Evolutionary conservation across 2,888 invertebrate species (phyloP), one percentile per base, ranked within the genome.

Genomic region (Pandemis corylana): DNA sequence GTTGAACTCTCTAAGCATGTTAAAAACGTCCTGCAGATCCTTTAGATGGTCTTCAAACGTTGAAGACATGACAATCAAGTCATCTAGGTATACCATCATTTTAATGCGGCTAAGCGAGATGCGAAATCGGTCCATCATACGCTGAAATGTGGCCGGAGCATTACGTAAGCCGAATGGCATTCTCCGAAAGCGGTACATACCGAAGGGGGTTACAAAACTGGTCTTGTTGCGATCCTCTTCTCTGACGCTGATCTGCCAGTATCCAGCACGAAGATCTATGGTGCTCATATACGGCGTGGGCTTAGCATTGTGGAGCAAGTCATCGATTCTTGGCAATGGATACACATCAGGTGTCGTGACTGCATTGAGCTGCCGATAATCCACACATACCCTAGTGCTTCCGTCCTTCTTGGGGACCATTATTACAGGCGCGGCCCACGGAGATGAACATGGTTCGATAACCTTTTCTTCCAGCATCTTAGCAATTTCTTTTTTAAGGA

Each of bases 371-470:
- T 59, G 56, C 5, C 86, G 79, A 69, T 87, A 89, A 70, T 88
- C 87, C 5, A 87, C 76, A 71, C 89, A 87, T 5, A 88, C 73
- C 59, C 87, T 76, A 3, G 80, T 65, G 7, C 71, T 76, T 13
- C 83, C 84, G 71, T 83, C 79, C 67, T 80, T 82, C 72, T 88
- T 90, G 2, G 84, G 84, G 5, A 89, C 83, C 73, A 89, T 76
- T 0, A 89, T 84, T 0, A 87, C 85, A 9, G 87, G 88, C 0
- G 87, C 81, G 0, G 86, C 79, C 85, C 85, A 89, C 4, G 85
- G 83, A 5, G 85, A 84, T 46, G 82, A 79, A 69, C 84, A 64
- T 3, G 64, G 82, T 81, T 77, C 85, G 3, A 88, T 85, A 4
- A 88, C 78, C 0, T 78, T 49, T 10, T 49, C 49, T 7, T 7